Evolutionary conservation across 2,113 vertebrate genomes (phyloP).

Genomic region (Acrocephalus arundinaceus): DNA sequence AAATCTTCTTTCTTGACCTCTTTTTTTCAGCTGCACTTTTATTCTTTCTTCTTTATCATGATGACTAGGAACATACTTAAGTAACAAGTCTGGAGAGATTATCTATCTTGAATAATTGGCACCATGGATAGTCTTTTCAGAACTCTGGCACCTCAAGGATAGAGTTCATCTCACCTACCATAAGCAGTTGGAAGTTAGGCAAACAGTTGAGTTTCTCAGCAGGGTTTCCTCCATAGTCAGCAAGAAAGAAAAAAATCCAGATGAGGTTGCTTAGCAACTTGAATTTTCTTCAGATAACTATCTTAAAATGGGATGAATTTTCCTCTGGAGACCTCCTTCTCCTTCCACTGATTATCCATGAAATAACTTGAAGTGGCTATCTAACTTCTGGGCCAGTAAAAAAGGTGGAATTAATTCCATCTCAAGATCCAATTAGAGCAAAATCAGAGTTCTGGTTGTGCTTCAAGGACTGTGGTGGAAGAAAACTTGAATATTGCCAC

Average conservation of each 20-base stretch:
- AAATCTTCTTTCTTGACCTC: not conserved
- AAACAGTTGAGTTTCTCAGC: not conserved
- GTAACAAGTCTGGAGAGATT: not conserved
- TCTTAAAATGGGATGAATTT: slow-evolving; percentile 14
- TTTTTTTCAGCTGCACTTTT: not conserved
- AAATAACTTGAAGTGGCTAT: not conserved
- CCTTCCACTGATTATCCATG: not conserved
- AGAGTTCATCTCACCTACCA: not conserved
- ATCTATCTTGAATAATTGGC: not conserved
- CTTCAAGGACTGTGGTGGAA: not conserved
- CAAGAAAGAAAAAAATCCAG: not conserved
- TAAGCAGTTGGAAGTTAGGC: not conserved
- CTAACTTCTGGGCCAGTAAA: not conserved
- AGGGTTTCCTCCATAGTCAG: not conserved
- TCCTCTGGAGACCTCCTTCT: slow-evolving; percentile 11
- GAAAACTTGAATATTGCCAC: not conserved
- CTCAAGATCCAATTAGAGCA: not conserved
- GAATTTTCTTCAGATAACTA: slow-evolving; percentile 4
- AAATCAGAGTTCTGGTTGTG: not conserved
- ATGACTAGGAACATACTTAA: not conserved
- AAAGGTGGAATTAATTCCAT: not conserved
- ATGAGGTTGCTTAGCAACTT: slow-evolving; percentile 57
- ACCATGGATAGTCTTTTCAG: not conserved
- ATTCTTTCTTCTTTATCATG: not conserved
- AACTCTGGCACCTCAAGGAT: not conserved